Conservation (phyloP, 1,140 invertebrate genomes). For the Psilanteris sp. region DNA sequence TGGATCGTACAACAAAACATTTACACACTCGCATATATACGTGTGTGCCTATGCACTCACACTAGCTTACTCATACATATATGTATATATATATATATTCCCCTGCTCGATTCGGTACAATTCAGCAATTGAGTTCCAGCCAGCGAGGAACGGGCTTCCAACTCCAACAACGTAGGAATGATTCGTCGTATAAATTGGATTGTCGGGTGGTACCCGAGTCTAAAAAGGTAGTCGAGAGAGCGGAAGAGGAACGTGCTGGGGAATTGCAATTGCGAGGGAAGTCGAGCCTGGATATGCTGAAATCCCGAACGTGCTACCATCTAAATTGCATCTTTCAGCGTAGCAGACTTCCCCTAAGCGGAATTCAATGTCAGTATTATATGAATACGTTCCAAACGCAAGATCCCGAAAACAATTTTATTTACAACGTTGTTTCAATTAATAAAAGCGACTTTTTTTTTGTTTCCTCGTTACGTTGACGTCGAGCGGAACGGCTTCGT, state of each 20-base stretch:
- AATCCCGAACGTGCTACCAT: conserved; percentile 53
- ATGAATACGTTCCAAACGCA: conserved; percentile 21
- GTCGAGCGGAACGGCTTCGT: no score
- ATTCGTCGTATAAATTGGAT: conserved; percentile 78
- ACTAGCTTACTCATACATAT: no score
- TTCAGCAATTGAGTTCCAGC: conserved; percentile 62
- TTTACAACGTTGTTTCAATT: conserved; percentile 2
- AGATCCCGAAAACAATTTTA: conserved; percentile 13
- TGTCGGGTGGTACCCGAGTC: conserved; percentile 59
- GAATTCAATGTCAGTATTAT: conserved; percentile 54
- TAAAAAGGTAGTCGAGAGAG: conserved; percentile 42
- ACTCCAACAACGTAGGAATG: conserved; percentile 69
- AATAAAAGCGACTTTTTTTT: no score
- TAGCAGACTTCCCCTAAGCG: conserved; percentile 38
- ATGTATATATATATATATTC: conserved; percentile 2
- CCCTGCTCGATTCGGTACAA: conserved; percentile 49
- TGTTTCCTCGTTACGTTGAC: no score
- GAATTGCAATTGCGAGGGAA: conserved; percentile 61
- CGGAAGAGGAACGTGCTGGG: conserved; percentile 34
- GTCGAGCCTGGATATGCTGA: conserved; percentile 40
- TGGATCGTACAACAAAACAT: no score
- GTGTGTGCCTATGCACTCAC: no score
- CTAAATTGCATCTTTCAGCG: conserved; percentile 51
- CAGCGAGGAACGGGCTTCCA: conserved; percentile 48
- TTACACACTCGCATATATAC: no score